phyloP scores from a whole-genome alignment of 2,888 invertebrate species.

The Apodemia zela region DNA sequence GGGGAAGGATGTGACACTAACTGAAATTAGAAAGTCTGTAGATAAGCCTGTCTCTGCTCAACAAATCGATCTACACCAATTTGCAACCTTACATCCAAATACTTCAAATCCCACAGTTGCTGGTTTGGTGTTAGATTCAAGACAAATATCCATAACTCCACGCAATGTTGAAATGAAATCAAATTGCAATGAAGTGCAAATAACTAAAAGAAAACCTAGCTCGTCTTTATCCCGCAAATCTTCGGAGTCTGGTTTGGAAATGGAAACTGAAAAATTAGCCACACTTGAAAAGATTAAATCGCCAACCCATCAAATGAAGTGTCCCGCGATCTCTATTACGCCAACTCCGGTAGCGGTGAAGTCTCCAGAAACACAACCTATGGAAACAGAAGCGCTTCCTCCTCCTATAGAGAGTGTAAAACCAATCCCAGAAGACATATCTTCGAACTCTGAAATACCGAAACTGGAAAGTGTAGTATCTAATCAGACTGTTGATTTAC shows the following conservation, averaged over 20 bases:
- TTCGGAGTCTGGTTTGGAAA: constrained; percentile 52
- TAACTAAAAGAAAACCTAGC: constrained; percentile 54
- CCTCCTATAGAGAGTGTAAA: constrained; percentile 56
- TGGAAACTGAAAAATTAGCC: constrained; percentile 52
- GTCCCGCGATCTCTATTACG: constrained; percentile 48
- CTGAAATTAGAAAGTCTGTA: constrained; percentile 71
- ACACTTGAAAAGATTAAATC: constrained; percentile 58
- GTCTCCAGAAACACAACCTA: constrained; percentile 51
- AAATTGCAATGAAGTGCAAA: constrained; percentile 46
- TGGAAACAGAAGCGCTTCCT: constrained; percentile 56
- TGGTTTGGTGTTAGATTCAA: constrained; percentile 56
- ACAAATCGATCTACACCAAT: constrained; percentile 62
- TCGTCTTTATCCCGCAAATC: constrained; percentile 58
- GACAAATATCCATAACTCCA: constrained; percentile 67
- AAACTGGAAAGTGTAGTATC: constrained; percentile 32
- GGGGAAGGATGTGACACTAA: constrained; percentile 73
- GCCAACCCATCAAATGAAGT: constrained; percentile 42
- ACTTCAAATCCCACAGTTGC: constrained; percentile 47
- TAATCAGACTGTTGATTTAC: constrained; percentile 26
- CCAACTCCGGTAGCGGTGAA: constrained; percentile 51
- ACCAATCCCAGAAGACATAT: constrained; percentile 46
- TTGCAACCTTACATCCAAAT: constrained; percentile 61
- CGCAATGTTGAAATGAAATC: constrained; percentile 50
- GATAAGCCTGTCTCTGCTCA: constrained; percentile 53
- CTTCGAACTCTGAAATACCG: constrained; percentile 46